Evolutionary conservation across 2,113 vertebrate species (phyloP).

Genomic region (Ia io): DNA sequence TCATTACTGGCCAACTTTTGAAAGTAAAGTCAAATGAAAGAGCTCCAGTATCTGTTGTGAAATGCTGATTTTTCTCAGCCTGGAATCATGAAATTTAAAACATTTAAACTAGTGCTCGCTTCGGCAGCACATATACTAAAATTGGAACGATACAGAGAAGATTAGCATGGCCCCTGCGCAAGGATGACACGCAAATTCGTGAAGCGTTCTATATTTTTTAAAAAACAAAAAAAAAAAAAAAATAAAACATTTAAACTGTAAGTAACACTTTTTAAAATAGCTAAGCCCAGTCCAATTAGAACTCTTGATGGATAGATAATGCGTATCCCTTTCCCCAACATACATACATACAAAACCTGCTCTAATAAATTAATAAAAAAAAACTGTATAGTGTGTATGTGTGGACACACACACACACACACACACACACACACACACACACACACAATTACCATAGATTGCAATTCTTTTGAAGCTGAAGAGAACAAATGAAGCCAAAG

Average conservation of each 20-base stretch:
- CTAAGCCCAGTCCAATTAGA: neutral
- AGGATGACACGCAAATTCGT: no score
- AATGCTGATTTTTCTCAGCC: neutral
- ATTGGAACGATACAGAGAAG: no score
- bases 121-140: no score
- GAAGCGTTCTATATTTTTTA: no score
- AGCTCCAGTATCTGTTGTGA: neutral
- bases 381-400: neutral
- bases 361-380: neutral
- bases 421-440: neutral
- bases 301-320: neutral
- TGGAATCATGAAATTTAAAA: neutral
- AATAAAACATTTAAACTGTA: neutral
- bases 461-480: neutral
- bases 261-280: neutral
- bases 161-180: no score
- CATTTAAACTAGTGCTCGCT: neutral
- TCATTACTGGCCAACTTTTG: neutral
- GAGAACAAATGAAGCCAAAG: neutral
- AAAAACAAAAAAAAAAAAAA: no score
- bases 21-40: conserved; percentile 21
- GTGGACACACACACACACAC: neutral
- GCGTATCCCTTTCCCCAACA: neutral
- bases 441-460: neutral
- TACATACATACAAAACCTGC: neutral